Evolutionary conservation across 2,797 vertebrate genomes (phyloP), one percentile per base, ranked within the genome.

Genomic region (Borostomias antarcticus): DNA sequence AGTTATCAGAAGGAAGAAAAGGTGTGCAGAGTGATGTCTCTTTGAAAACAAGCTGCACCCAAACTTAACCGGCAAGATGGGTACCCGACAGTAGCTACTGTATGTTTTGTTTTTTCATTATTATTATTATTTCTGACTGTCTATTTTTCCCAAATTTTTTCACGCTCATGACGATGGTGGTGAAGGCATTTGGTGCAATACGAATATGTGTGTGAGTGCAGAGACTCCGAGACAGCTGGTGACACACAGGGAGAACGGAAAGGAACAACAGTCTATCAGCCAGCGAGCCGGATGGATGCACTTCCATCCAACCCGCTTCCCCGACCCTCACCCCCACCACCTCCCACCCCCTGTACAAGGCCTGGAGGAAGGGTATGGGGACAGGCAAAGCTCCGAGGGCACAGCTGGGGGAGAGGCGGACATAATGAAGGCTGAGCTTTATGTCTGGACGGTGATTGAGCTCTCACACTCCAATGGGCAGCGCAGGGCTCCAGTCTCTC

Each of bases 391-490:
- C 62, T 62, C 10, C 25, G 63, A 69, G 70, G 75, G 52, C 58
- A 60, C 58, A 72, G 68, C 73, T 63, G 53, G 58, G 33, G 50
- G 65, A 50, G 56, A 69, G 66, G 56, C 70, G n/a, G 61, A 33
- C 58, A 26, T 82, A 71, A 74, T 66, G 61, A 81, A 77, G 59
- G 76, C 64, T 71, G 70, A 66, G 60, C 78, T 85, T 86, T 86
- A 86, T 74, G 52, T 75, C 68, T 64, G 64, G 69, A 69, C 45
- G 66, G 70, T 72, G 83, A 82, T 79, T 74, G 68, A 85, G 72
- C 75, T 65, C 63, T 74, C 72, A 75, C 73, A 79, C 74, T 75
- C 68, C 74, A 71, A 47, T 13, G 19, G 72, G 61, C 54, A 17
- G 61, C 57, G 15, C 35, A 50, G 10, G 48, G 70, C 75, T 66